A percentile compares a stretch with the other conserved stretches of the same genome.
Conservation (phyloP, 1,140 invertebrate species). For the Trachymyrmex cornetzi region DNA sequence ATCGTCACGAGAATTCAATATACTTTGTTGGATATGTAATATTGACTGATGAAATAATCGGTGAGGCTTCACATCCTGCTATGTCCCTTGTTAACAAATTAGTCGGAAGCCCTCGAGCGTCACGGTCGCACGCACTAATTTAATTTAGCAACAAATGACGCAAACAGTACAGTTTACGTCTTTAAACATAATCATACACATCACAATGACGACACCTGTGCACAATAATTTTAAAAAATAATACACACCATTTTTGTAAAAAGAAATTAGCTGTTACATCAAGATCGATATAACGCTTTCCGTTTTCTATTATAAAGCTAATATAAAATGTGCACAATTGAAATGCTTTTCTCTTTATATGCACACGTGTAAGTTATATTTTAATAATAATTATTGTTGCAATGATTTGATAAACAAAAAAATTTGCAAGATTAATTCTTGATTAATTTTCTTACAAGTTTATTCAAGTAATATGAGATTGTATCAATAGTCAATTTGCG, state of each 20-base stretch:
- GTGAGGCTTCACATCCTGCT: constrained; percentile 64
- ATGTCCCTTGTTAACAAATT: constrained; percentile 55
- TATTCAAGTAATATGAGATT: too few species aligned
- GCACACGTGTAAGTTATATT: too few species aligned
- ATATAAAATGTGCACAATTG: neutral
- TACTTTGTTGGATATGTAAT: constrained; percentile 19
- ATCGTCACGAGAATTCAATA: constrained; percentile 6
- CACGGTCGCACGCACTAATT: constrained; percentile 41
- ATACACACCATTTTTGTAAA: neutral
- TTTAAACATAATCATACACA: neutral
- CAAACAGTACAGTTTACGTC: constrained; percentile 1
- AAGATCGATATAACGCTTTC: neutral
- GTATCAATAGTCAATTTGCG: too few species aligned
- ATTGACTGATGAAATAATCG: constrained; percentile 47
- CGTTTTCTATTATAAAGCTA: neutral
- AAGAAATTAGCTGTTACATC: neutral
- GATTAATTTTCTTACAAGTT: too few species aligned
- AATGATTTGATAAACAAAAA: too few species aligned
- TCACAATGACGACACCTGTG: neutral
- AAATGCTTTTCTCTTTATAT: too few species aligned
- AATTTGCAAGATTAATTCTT: too few species aligned
- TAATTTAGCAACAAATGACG: constrained; percentile 46
- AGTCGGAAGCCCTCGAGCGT: constrained; percentile 28
- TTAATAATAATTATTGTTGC: too few species aligned
- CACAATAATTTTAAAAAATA: constrained; percentile 22